Conservation (phyloP, 2,888 invertebrate species). For the Lamproptera curius region DNA sequence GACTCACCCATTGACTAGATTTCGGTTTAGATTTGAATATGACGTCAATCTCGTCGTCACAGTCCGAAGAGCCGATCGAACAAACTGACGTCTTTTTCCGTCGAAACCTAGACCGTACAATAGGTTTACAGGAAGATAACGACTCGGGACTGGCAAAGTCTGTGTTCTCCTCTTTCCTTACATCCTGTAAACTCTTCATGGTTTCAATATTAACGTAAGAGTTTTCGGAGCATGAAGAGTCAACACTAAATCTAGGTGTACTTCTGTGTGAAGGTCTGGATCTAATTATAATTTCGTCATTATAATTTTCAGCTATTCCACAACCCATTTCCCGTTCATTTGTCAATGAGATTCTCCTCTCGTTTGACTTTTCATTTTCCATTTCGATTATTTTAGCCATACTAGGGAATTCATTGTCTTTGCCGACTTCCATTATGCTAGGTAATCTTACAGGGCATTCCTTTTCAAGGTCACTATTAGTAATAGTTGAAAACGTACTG, state of each 20-base stretch:
- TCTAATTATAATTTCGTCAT: conserved; percentile 58
- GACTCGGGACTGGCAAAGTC: conserved; percentile 54
- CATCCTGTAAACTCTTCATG: conserved; percentile 74
- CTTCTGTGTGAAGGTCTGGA: conserved; percentile 60
- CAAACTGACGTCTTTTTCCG: conserved; percentile 73
- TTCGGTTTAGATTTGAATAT: conserved; percentile 77
- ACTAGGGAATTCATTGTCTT: conserved; percentile 64
- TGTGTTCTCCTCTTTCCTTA: conserved; percentile 61
- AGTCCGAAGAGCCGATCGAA: conserved; percentile 74
- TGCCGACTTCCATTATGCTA: conserved; percentile 61
- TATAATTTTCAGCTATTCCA: conserved; percentile 49
- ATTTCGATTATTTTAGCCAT: conserved; percentile 74
- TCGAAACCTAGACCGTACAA: conserved; percentile 61
- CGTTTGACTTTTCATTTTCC: conserved; percentile 73
- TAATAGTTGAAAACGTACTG: conserved; percentile 56
- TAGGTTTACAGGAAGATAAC: conserved; percentile 53
- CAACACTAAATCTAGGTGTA: conserved; percentile 71
- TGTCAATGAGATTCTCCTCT: conserved; percentile 67
- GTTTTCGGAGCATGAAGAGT: conserved; percentile 77
- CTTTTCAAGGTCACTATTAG: conserved; percentile 49
- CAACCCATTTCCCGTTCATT: conserved; percentile 72
- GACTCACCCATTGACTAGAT: conserved; percentile 78
- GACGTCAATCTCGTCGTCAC: conserved; percentile 74
- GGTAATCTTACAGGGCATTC: conserved; percentile 56
- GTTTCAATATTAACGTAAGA: conserved; percentile 76